Conservation (phyloP, 30 jellyfish, hydroid and myxozoan genomes). For the Aurelia aurita region DNA sequence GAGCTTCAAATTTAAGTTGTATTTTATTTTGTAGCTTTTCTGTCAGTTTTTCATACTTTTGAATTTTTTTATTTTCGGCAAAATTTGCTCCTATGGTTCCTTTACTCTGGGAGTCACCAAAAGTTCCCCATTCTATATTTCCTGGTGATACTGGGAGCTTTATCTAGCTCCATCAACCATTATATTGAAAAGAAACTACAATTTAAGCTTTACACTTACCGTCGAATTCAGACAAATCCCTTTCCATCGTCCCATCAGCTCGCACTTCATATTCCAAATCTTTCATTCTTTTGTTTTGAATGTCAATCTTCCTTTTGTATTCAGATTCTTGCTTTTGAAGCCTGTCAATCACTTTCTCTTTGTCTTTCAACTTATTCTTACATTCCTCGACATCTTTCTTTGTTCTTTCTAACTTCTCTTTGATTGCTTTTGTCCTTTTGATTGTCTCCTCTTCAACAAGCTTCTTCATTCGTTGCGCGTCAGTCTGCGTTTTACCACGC, state of each 20-base stretch:
- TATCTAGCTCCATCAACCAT: background rate
- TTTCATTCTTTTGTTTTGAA: conserved; percentile 46
- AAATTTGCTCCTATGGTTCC: too few species aligned
- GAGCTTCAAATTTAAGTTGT: too few species aligned
- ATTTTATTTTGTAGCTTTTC: too few species aligned
- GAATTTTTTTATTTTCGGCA: too few species aligned
- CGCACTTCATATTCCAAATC: conserved; percentile 62
- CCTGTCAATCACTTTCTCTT: conserved; percentile 22
- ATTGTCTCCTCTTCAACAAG: conserved; percentile 49
- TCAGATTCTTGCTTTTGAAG: conserved; percentile 35
- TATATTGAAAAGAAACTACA: background rate
- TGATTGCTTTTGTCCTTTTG: conserved; percentile 20
- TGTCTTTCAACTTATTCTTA: conserved; percentile 14
- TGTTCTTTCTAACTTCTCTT: conserved; percentile 31
- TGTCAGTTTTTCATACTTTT: too few species aligned
- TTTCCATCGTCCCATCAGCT: conserved; percentile 5
- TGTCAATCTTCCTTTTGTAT: conserved; percentile 29
- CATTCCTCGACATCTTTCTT: conserved; percentile 35
- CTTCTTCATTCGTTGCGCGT: background rate
- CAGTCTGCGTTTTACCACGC: background rate
- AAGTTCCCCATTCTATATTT: too few species aligned
- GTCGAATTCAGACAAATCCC: background rate
- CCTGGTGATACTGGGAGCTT: background rate
- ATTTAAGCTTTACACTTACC: background rate
- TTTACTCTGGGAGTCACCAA: too few species aligned